These are phyloP conservation scores for Hemibagrus guttatus DNA, from an alignment of 2,797 vertebrate genomes.

Conservation along the genomic window DNA sequence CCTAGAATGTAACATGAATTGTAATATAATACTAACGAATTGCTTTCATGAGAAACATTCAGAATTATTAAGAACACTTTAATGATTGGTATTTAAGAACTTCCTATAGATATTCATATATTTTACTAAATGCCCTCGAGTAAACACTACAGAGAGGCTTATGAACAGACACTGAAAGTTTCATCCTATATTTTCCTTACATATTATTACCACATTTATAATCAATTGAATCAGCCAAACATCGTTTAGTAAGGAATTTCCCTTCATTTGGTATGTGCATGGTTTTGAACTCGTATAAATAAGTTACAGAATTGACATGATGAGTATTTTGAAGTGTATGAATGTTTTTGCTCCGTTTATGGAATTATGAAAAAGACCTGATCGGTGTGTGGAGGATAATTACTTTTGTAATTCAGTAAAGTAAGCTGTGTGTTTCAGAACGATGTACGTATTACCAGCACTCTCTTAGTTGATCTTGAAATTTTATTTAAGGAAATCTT, in stretches of 20 bases:
- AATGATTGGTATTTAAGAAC: slow-evolving; percentile 18
- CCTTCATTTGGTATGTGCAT: slow-evolving; percentile 51
- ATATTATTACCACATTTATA: not conserved
- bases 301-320: slow-evolving; percentile 31
- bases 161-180: slow-evolving; percentile 24
- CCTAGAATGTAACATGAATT: slow-evolving; percentile 25
- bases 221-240: slow-evolving; percentile 35
- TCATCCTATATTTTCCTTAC: not conserved
- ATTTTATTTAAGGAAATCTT: slow-evolving; percentile 75
- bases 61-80: slow-evolving; percentile 13
- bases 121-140: slow-evolving; percentile 2
- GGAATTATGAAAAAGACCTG: slow-evolving; percentile 20
- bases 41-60: not conserved
- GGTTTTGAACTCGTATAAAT: slow-evolving; percentile 47
- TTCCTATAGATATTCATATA: slow-evolving; percentile 5
- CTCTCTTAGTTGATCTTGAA: slow-evolving; percentile 82
- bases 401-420: slow-evolving; percentile 54
- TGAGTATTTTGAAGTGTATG: slow-evolving; percentile 23
- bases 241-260: slow-evolving; percentile 27
- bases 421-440: slow-evolving; percentile 66
- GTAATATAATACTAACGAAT: slow-evolving; percentile 9
- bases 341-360: slow-evolving; percentile 31
- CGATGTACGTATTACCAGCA: slow-evolving; percentile 80
- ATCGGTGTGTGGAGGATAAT: slow-evolving; percentile 45
- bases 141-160: slow-evolving; percentile 37